Evolutionary conservation across 1,140 invertebrate species (phyloP), one percentile per base, ranked within the genome.

Genomic region (Lepidurus packardi): DNA sequence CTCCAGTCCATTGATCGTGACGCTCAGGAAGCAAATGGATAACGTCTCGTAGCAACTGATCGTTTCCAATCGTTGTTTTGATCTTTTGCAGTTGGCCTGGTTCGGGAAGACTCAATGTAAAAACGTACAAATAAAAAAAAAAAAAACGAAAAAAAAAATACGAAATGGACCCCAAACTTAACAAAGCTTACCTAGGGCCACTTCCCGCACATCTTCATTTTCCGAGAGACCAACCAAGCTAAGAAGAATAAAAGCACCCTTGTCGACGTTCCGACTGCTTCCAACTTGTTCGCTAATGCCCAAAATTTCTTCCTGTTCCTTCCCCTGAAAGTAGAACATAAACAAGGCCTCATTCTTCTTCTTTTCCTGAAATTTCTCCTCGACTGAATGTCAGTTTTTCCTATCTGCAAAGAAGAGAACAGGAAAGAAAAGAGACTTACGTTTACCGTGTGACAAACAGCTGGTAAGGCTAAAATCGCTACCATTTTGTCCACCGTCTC

Each of bases 251-350:
- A 65, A 65, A 65, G 53, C 53, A 9, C 8, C 53, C 53, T 21
- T 65, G 53, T 65, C 53, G 53, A 65, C 53, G 53, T 21, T 65
- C 4, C 53, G 53, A 65, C 53, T 65, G 53, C 9, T 65, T 8
- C 53, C 53, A 65, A 65, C 53, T 65, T 65, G 53, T 65, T 65
- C 53, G 53, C 53, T 65, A 65, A 65, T 65, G 53, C 53, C 53
- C 53, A 65, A n/a, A 65, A 65, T 65, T 65, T 65, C 53, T 65
- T 65, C 53, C 53, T 65, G 53, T 21, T 65, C 53, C 21, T 65
- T 65, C 53, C 9, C 13, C 53, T 65, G 53, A 13, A 65, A 65
- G 53, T 65, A 65, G 21, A 65, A 65, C 53, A 65, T 65, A 65
- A 65, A 65, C 53, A 65, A 11, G n/a, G 21, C 21, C 8, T 65